Evolutionary conservation across 2,888 invertebrate genomes (phyloP).

Genomic region (Byasa hedistus): DNA sequence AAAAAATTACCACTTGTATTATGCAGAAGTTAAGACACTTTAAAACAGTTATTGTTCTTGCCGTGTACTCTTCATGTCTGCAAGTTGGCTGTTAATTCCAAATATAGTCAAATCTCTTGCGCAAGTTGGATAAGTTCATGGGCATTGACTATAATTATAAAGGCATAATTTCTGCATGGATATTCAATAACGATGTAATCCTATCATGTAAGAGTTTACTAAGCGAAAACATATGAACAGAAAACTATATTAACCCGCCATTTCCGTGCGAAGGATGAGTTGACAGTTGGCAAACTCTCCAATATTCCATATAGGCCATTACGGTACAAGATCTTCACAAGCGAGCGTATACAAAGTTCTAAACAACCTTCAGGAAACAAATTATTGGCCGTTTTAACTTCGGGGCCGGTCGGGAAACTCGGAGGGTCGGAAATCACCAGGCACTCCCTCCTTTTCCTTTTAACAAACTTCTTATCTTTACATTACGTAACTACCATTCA

Average conservation of each 20-base stretch:
- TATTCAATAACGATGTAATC: background rate
- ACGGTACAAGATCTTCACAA: slow-evolving; percentile 29
- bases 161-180: no score
- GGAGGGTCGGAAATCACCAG: slow-evolving; percentile 7
- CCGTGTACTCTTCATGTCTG: no score
- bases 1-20: no score
- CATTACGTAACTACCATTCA: background rate
- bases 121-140: no score
- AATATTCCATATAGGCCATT: slow-evolving; percentile 31
- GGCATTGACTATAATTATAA: no score
- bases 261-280: slow-evolving; percentile 9
- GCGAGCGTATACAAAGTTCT: slow-evolving; percentile 31
- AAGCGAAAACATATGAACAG: background rate
- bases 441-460: background rate
- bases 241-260: slow-evolving; percentile 13
- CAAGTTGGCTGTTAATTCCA: no score
- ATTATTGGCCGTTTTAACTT: slow-evolving; percentile 31
- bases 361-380: slow-evolving; percentile 31
- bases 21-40: no score
- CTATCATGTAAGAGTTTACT: background rate
- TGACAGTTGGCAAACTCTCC: slow-evolving; percentile 28
- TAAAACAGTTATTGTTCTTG: no score
- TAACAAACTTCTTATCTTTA: slow-evolving; percentile 6
- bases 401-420: slow-evolving; percentile 24
- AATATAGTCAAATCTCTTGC: no score